Evolutionary conservation across 1,140 invertebrate species (phyloP), one percentile per base, ranked within the genome.

Genomic region (Nylanderia fulva): DNA sequence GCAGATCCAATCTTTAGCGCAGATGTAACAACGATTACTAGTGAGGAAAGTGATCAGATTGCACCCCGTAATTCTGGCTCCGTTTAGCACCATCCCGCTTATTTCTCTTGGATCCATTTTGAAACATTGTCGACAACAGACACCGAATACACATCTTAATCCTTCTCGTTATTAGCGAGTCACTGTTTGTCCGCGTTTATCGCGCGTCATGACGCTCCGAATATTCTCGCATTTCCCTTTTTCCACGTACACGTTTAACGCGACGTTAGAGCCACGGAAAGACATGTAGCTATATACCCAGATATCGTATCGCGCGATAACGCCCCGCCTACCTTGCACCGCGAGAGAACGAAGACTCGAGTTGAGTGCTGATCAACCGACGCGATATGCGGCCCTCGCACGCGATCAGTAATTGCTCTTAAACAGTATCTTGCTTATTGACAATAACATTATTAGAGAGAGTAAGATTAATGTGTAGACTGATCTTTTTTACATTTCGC

Each of bases 11-110:
- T 94, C 93, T 72, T 94, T 95, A 56, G 87, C 91, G 58, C 88
- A 74, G 58, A 94, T 84, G 79, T 95, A 95, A 77, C 90, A 90
- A 86, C 92, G 93, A 91, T 92, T 94, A 82, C 93, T 95, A 39
- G 94, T 94, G 79, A 95, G 88, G 45, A 94, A 89, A 48, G 94
- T 95, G 90, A 95, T 92, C 75, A 94, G 86, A 86, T 91, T 91
- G 90, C 94, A 95, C 29, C 93, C 92, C 74, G 85, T 88, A 24
- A 91, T 42, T 27, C 94, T 92, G 24, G 90, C 90, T 27, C 92
- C 92, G 85, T 92, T 84, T 29, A 92, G 66, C 54, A 93, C 77
- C 18, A 86, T 85, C 60, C 90, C 92, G 63, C 92, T 85, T 71
- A 92, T 85, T 85, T 92, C 89, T 74, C 91, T 91, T 11, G 72